Conservation (phyloP, 1,140 invertebrate species). For the Spodoptera litura region DNA sequence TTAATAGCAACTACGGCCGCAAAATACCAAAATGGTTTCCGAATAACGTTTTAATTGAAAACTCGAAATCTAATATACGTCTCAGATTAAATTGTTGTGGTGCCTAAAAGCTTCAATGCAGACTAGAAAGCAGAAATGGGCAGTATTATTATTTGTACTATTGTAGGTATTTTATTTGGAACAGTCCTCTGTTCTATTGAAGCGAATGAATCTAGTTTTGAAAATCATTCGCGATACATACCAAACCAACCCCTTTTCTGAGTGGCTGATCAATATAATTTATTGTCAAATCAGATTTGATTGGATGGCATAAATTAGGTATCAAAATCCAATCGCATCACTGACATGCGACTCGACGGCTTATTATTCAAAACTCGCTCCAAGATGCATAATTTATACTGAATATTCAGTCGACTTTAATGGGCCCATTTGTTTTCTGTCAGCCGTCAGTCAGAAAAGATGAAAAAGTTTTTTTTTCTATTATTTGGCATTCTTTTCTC, state of each 20-base stretch:
- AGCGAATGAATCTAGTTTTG: no score
- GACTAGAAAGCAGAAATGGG: not conserved
- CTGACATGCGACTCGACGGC: no score
- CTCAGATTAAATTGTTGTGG: slow-evolving; percentile 45
- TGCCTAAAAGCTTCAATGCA: slow-evolving; percentile 2
- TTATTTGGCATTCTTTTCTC: not conserved
- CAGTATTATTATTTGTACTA: slow-evolving; percentile 4
- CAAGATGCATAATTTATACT: no score
- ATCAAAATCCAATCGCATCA: not conserved
- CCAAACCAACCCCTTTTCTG: no score
- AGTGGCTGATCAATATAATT: no score
- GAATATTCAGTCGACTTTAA: no score
- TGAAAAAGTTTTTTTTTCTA: no score
- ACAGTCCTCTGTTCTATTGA: no score
- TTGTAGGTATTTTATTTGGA: not conserved
- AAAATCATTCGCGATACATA: no score
- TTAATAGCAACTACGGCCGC: slow-evolving; percentile 41
- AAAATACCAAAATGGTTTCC: slow-evolving; percentile 38
- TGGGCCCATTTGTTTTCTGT: no score
- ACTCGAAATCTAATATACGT: slow-evolving; percentile 35
- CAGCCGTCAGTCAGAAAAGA: no score
- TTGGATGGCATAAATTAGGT: not conserved
- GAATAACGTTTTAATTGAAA: slow-evolving; percentile 46
- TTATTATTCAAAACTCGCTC: no score
- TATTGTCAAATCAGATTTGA: not conserved